Evolutionary conservation across 2,888 invertebrate species (phyloP), one percentile per base, ranked within the genome.

Genomic region (Laothoe populi): DNA sequence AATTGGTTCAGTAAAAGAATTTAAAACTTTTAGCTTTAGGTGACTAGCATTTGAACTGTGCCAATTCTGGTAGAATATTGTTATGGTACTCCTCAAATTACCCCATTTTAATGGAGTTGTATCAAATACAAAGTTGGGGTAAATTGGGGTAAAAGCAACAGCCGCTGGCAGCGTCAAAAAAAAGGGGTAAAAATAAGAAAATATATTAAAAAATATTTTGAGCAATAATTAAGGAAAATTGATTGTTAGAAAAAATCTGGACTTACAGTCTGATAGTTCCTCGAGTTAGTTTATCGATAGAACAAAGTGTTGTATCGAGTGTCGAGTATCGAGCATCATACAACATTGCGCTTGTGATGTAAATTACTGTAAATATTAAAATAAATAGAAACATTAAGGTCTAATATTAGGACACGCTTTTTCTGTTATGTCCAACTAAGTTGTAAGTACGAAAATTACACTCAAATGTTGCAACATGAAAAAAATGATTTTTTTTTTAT

Each of bases 281-380:
- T 86, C 78, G 68, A 69, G 45, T 74, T 77, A 78, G 74, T 70
- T 69, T 73, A 75, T 53, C 16, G 35, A 53, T 26, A 42, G 10
- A 49, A 73, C 68, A 71, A 66, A 66, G 73, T 79, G 76, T 81
- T 76, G 76, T 81, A 69, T 77, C 66, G 64, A 67, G 82, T 85
- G 83, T 83, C 84, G n/a, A n/a, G n/a, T n/a, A n/a, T n/a, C 66
- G 64, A 67, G 82, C 85, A 83, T 83, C 84, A 81, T 85, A 81
- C 86, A 78, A 79, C 80, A 80, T 78, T 70, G 77, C 80, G 79
- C 82, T 82, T 88, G 90, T 89, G 89, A 91, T 92, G 92, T 92
- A 92, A 92, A 92, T 91, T 92, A 90, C 86, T 92, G 92, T 92
- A 92, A 83, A 90, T 91, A 89, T 71, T 62, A 63, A 70, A 68